A percentile compares a stretch with the other conserved stretches of the same genome.
Evolutionary conservation across 2,113 vertebrate species (phyloP).

Genomic region (Sula dactylatra): DNA sequence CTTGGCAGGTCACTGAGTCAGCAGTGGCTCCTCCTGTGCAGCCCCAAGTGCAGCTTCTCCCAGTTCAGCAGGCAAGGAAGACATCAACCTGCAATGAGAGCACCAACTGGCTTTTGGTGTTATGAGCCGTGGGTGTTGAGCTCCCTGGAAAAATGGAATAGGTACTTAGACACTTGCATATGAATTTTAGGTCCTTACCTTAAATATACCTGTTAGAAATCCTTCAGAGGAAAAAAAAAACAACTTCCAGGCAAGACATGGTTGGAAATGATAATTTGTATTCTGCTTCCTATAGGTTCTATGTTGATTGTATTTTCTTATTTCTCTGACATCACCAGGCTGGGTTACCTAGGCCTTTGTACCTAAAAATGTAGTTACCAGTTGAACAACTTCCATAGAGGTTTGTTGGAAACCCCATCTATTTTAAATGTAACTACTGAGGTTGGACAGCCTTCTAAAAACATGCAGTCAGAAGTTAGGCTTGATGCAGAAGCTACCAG

Average conservation of each 20-base stretch:
- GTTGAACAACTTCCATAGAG: not conserved
- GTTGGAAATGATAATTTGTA: not conserved
- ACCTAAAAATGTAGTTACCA: not conserved
- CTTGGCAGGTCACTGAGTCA: not conserved
- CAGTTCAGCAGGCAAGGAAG: not conserved
- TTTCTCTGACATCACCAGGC: not conserved
- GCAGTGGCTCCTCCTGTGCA: not conserved
- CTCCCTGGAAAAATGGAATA: not conserved
- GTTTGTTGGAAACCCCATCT: not conserved
- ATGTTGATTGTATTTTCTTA: not conserved
- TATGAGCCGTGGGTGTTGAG: not conserved
- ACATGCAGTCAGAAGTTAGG: accelerated
- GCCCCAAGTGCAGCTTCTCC: not conserved
- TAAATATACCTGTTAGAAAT: not conserved
- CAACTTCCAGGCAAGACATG: not conserved
- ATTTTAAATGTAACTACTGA: not conserved
- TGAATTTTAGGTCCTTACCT: not conserved
- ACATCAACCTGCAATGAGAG: not conserved
- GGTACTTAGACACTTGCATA: not conserved
- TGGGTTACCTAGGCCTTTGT: not conserved
- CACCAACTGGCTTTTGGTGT: not conserved
- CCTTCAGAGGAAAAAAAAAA: not conserved
- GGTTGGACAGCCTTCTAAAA: not conserved
- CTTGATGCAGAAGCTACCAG: not conserved
- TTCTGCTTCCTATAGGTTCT: not conserved